Percentiles rank a stretch among this genome's conserved stretches.
Evolutionary conservation across 2,113 vertebrate genomes (phyloP).

Genomic region (Tyto alba): DNA sequence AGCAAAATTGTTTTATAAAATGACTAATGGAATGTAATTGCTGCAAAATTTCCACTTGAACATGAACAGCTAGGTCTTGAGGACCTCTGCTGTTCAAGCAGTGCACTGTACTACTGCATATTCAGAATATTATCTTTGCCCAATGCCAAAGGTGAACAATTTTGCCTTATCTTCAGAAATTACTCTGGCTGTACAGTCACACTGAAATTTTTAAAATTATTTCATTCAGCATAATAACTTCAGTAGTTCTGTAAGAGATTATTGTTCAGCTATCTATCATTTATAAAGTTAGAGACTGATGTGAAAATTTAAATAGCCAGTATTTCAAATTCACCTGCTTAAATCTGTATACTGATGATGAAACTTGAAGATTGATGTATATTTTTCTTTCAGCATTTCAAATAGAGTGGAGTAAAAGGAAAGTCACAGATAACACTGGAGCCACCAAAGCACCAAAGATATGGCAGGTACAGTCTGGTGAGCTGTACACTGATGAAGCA

Average conservation of each 20-base stretch:
- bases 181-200: background rate
- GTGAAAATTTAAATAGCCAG: background rate
- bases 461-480: background rate
- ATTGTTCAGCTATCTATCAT: background rate
- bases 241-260: background rate
- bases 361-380: background rate
- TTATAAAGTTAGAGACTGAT: background rate
- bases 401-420: background rate
- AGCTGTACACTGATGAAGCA: background rate
- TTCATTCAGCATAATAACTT: background rate
- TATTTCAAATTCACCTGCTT: background rate
- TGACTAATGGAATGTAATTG: background rate
- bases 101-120: background rate
- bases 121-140: background rate
- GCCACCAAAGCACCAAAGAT: background rate
- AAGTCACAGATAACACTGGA: background rate
- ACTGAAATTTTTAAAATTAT: background rate
- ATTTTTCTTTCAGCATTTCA: background rate
- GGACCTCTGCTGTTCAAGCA: conserved; percentile 73
- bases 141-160: background rate
- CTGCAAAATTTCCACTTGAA: background rate
- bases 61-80: conserved; percentile 52
- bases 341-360: fast-evolving
- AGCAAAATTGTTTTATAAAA: background rate
- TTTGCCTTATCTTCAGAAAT: background rate